Evolutionary conservation across 2,113 vertebrate species (phyloP).

Genomic region (Talpa occidentalis): DNA sequence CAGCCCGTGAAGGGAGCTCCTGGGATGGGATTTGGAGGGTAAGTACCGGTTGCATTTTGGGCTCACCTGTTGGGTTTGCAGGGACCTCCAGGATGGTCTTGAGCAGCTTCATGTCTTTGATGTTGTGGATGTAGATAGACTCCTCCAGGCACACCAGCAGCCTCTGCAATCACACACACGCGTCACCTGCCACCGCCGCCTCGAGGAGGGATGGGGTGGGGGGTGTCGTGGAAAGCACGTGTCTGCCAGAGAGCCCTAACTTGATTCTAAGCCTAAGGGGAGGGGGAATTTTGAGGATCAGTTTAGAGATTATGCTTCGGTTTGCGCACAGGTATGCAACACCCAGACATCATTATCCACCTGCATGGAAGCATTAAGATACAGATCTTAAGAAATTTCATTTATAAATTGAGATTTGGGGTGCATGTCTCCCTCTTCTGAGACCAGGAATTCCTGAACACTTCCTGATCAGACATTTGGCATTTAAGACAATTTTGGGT

Average conservation of each 20-base stretch:
- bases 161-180: constrained; percentile 87
- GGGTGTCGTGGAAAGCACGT: too few relatives aligned
- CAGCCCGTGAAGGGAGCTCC: neutral
- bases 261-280: neutral
- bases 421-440: neutral
- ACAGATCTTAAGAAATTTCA: neutral
- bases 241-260: neutral
- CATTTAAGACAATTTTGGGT: neutral
- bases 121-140: constrained; percentile 96
- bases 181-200: constrained; percentile 34
- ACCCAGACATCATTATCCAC: too few relatives aligned
- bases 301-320: neutral
- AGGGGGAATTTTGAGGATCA: neutral
- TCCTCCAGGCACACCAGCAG: constrained; percentile 94
- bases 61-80: constrained; percentile 91
- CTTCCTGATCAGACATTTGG: neutral
- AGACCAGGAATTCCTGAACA: neutral
- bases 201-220: neutral
- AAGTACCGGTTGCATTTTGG: accelerated
- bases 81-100: constrained; percentile 95
- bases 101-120: constrained; percentile 97
- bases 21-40: neutral
- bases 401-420: neutral
- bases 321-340: neutral
- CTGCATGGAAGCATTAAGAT: neutral